Percentiles rank a stretch among this genome's conserved stretches.
Evolutionary conservation across 2,888 invertebrate genomes (phyloP).

Genomic region (Hymenopus coronatus): DNA sequence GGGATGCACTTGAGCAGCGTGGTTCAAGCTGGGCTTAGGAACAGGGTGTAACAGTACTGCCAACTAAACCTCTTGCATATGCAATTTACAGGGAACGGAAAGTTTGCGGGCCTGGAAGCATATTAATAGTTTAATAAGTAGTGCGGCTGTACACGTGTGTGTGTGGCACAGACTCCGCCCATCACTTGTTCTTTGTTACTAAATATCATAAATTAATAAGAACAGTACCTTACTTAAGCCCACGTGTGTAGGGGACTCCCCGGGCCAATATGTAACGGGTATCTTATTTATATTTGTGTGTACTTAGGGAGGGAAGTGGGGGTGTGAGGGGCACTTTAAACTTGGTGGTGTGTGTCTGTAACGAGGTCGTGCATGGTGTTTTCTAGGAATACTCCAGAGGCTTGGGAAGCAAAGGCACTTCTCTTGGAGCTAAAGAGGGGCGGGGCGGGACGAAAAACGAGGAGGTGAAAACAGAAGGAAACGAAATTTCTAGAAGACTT

Average conservation of each 20-base stretch:
- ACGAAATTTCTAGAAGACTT: neutral
- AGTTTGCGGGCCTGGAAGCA: neutral
- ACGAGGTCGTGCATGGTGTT: neutral
- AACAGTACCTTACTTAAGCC: neutral
- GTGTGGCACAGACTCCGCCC: no score
- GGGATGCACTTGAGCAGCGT: neutral
- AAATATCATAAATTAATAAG: conserved; percentile 14
- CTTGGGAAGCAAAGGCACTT: neutral
- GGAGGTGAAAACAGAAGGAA: neutral
- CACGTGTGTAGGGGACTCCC: neutral
- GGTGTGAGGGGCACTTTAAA: neutral
- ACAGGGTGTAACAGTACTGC: neutral
- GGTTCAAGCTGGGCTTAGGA: neutral
- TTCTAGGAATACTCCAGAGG: neutral
- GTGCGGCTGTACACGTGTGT: neutral
- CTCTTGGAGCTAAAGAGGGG: neutral
- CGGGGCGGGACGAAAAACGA: neutral
- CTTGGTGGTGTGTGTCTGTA: neutral
- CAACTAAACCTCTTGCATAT: conserved; percentile 15
- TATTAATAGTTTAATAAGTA: conserved; percentile 10
- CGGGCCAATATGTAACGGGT: neutral
- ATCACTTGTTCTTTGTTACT: neutral
- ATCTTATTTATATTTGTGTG: conserved; percentile 2
- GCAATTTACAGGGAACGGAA: conserved; percentile 1
- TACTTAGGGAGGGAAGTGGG: neutral